Conservation (phyloP, 1,140 invertebrate genomes). For the Drosophila bocqueti region DNA sequence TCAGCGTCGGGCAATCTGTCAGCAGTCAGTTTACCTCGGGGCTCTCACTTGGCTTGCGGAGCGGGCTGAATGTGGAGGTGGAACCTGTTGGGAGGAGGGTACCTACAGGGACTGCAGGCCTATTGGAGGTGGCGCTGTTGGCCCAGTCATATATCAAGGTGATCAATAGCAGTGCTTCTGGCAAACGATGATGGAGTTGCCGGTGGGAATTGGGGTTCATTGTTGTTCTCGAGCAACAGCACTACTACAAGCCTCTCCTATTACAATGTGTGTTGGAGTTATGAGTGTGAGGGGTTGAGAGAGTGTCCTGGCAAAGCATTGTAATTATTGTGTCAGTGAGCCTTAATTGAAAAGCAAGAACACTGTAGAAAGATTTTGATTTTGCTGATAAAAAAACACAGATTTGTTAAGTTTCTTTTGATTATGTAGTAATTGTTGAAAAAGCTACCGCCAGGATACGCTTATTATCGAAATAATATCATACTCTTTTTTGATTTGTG, state of each 20-base stretch:
- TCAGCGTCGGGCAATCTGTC: conserved; percentile 53
- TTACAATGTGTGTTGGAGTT: conserved; percentile 17
- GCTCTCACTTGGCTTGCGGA: conserved; percentile 1
- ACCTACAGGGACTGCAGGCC: conserved; percentile 11
- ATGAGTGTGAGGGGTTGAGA: background rate
- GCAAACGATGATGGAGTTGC: conserved; percentile 46
- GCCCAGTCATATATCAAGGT: conserved; percentile 45
- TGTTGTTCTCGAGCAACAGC: background rate
- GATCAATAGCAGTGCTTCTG: conserved; percentile 49
- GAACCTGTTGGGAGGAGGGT: too few relatives aligned
- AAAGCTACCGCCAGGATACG: background rate
- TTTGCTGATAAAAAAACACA: too few relatives aligned
- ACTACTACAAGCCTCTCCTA: conserved; percentile 23
- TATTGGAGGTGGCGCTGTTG: conserved; percentile 2
- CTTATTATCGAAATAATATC: too few relatives aligned
- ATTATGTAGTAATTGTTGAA: background rate
- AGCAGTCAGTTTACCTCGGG: conserved; percentile 47
- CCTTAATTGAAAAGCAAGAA: conserved; percentile 26
- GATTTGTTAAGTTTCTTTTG: too few relatives aligned
- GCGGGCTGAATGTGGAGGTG: background rate
- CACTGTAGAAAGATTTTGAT: background rate
- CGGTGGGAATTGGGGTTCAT: background rate
- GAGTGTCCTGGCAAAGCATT: conserved; percentile 11
- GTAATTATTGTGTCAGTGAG: conserved; percentile 16
- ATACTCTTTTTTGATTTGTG: too few relatives aligned